phyloP scores from a whole-genome alignment of 2,113 vertebrate species.

The Chaetops frenatus region DNA sequence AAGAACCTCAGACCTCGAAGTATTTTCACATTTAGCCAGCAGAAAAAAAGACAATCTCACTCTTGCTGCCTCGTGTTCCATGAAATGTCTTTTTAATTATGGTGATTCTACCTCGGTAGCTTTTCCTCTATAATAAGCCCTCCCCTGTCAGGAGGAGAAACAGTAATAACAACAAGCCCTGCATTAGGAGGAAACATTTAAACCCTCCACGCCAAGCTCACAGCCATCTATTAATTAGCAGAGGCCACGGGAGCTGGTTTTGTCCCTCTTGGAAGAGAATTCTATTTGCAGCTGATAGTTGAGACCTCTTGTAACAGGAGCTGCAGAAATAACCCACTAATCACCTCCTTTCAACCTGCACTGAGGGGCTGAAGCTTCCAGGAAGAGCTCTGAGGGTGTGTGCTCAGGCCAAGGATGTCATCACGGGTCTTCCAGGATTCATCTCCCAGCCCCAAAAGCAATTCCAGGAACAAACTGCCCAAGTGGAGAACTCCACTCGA shows the following conservation, averaged over 20 bases:
- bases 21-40: neutral
- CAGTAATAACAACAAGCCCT: neutral
- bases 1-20: neutral
- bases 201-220: neutral
- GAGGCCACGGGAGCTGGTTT: neutral
- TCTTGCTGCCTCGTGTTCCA: neutral
- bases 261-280: neutral
- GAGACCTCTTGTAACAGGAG: neutral
- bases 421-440: neutral
- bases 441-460: neutral
- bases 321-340: conserved; percentile 21
- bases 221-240: conserved; percentile 41
- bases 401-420: neutral
- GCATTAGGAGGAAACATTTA: neutral
- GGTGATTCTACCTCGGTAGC: neutral
- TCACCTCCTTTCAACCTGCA: neutral
- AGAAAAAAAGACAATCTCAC: neutral
- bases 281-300: neutral
- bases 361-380: neutral
- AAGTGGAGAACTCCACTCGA: neutral
- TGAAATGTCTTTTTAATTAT: conserved; percentile 45
- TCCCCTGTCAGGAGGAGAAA: neutral
- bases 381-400: neutral
- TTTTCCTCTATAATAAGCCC: neutral
- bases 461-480: neutral